These are phyloP conservation scores for Steatocranus sp. DNA, from an alignment of 2,797 vertebrate genomes.

Conservation along the genomic window DNA sequence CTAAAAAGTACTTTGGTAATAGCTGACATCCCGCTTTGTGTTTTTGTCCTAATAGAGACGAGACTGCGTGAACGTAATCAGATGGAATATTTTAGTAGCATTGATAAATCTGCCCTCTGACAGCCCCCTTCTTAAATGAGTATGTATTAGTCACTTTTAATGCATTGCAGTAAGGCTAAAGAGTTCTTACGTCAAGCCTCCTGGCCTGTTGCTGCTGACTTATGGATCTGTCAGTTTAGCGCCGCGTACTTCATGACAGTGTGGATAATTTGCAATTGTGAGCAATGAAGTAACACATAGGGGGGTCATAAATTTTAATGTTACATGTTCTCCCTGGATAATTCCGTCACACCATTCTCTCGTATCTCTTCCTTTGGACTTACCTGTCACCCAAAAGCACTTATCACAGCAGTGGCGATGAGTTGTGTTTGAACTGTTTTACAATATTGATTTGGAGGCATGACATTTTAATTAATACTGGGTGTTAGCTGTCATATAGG, in stretches of 20 bases:
- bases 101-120: constrained; percentile 42
- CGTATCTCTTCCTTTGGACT: constrained; percentile 68
- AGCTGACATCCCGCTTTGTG: not conserved
- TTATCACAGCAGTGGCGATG: constrained; percentile 70
- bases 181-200: constrained; percentile 40
- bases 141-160: constrained; percentile 57
- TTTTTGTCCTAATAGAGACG: constrained; percentile 3
- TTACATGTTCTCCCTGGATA: constrained; percentile 67
- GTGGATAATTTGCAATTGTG: constrained; percentile 75
- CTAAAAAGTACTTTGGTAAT: not conserved
- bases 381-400: constrained; percentile 76
- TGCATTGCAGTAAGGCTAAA: constrained; percentile 42
- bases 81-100: constrained; percentile 42
- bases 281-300: constrained; percentile 64
- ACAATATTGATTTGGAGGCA: constrained; percentile 75
- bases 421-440: constrained; percentile 77
- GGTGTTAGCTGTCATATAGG: constrained; percentile 72
- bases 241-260: constrained; percentile 62
- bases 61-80: constrained; percentile 25
- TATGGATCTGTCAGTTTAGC: constrained; percentile 67
- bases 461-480: constrained; percentile 80
- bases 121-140: constrained; percentile 45
- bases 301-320: constrained; percentile 75
- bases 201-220: constrained; percentile 66
- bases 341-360: constrained; percentile 70